Percentiles rank a stretch among this genome's conserved stretches.
Evolutionary conservation across 1,140 invertebrate genomes (phyloP).

Genomic region (Thaumetopoea pityocampa): DNA sequence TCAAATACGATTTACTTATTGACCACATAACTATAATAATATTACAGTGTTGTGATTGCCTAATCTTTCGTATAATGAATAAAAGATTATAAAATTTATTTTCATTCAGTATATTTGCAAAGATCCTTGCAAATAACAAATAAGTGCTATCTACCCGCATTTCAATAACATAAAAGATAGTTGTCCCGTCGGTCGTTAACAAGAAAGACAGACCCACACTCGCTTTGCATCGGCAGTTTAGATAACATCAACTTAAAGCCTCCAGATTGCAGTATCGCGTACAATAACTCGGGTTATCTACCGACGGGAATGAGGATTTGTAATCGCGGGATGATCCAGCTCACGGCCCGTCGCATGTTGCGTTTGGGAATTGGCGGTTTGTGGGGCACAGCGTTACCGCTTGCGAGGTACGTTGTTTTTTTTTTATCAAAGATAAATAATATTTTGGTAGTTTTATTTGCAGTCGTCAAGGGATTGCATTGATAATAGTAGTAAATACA

Average conservation of each 20-base stretch:
- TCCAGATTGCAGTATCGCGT: conserved; percentile 43
- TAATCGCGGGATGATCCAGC: conserved; percentile 50
- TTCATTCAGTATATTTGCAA: neutral
- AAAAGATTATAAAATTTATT: neutral
- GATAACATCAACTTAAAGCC: conserved; percentile 59
- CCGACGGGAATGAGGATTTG: conserved; percentile 30
- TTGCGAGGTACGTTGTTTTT: no score
- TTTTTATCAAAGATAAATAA: no score
- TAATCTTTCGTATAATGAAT: neutral
- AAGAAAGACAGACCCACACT: conserved; percentile 53
- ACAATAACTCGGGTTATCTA: conserved; percentile 32
- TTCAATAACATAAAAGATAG: conserved; percentile 25
- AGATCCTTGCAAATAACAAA: conserved; percentile 13
- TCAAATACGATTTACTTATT: no score
- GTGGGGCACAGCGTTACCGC: no score
- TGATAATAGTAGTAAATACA: no score
- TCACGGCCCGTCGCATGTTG: conserved; percentile 39
- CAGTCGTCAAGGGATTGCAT: no score
- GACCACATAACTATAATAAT: no score
- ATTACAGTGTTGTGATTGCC: no score
- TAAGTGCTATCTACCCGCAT: conserved; percentile 11
- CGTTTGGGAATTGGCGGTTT: conserved; percentile 12
- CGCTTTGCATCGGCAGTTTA: conserved; percentile 51
- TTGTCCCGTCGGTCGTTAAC: conserved; percentile 39
- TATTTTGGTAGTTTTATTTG: no score